Conservation (phyloP, 2,888 invertebrate species). For the Dynastes tityus region DNA sequence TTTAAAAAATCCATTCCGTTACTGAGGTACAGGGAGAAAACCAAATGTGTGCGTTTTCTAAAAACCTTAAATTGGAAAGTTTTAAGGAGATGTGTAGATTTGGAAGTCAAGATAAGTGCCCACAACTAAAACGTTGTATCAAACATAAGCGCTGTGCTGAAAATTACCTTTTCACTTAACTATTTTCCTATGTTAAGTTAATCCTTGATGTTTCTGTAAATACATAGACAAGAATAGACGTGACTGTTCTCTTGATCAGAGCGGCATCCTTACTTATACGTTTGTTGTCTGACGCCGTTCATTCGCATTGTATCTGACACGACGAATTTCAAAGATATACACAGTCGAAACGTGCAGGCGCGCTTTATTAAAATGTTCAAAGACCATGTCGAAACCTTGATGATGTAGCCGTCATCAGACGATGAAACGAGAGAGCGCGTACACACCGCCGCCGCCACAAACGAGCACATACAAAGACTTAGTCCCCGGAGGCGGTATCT, state of each 20-base stretch:
- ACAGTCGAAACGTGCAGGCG: constrained; percentile 47
- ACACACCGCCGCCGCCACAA: constrained; percentile 58
- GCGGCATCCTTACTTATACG: constrained; percentile 11
- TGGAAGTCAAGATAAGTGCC: too few species aligned
- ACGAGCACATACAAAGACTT: constrained; percentile 66
- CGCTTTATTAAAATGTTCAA: constrained; percentile 69
- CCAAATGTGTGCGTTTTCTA: too few species aligned
- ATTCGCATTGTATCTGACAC: constrained; percentile 52
- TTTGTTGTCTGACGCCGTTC: constrained; percentile 31
- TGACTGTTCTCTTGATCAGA: constrained; percentile 16
- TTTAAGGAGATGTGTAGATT: too few species aligned
- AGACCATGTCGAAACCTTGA: constrained; percentile 64
- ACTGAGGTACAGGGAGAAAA: too few species aligned
- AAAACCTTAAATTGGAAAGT: too few species aligned
- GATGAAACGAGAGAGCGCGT: constrained; percentile 43
- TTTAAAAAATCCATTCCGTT: too few species aligned
- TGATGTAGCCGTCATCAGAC: constrained; percentile 63
- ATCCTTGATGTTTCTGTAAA: neutral
- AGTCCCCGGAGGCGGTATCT: constrained; percentile 65
- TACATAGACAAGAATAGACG: neutral
- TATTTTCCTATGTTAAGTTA: neutral
- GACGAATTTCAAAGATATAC: constrained; percentile 54
- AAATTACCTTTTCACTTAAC: neutral
- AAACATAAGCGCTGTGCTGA: neutral
- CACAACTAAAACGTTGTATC: too few species aligned